Evolutionary conservation across 2,888 invertebrate genomes (phyloP).

Genomic region (Latheticus oryzae): DNA sequence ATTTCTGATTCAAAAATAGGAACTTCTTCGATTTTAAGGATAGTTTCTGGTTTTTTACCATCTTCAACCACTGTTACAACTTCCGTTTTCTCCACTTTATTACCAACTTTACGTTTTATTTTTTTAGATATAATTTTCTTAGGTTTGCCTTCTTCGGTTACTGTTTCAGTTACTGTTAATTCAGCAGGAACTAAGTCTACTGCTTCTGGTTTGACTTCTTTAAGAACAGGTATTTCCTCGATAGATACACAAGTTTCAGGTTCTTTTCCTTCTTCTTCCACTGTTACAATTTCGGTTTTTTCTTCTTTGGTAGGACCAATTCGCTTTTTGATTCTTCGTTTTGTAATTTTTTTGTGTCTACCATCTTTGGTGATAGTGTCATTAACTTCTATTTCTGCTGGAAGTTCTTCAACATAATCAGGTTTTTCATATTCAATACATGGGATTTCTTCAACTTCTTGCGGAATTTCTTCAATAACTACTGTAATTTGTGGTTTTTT

Average conservation of each 20-base stretch:
- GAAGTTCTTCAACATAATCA: slow-evolving; percentile 54
- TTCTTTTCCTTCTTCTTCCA: slow-evolving; percentile 64
- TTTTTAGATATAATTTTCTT: slow-evolving; percentile 51
- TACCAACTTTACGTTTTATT: slow-evolving; percentile 61
- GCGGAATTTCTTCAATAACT: slow-evolving; percentile 59
- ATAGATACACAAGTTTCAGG: slow-evolving; percentile 61
- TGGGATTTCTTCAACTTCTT: slow-evolving; percentile 42
- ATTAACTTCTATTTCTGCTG: slow-evolving; percentile 47
- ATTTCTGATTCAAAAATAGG: slow-evolving; percentile 49
- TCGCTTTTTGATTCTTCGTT: slow-evolving; percentile 60
- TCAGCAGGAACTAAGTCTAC: slow-evolving; percentile 54
- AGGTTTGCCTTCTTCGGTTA: slow-evolving; percentile 54
- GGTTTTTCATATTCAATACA: slow-evolving; percentile 37
- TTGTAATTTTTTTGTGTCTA: slow-evolving; percentile 8
- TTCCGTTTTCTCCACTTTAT: slow-evolving; percentile 61
- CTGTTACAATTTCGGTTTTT: slow-evolving; percentile 65
- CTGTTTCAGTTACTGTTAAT: slow-evolving; percentile 48
- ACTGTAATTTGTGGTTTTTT: slow-evolving; percentile 64
- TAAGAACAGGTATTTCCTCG: slow-evolving; percentile 53
- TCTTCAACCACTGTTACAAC: slow-evolving; percentile 64
- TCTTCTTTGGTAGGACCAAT: slow-evolving; percentile 64
- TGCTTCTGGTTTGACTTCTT: slow-evolving; percentile 54
- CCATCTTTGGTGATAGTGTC: slow-evolving; percentile 43
- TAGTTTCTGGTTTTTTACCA: slow-evolving; percentile 64
- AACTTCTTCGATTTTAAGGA: slow-evolving; percentile 53